Conservation (phyloP, 2,888 invertebrate genomes). For the Sclerodermus sp. region DNA sequence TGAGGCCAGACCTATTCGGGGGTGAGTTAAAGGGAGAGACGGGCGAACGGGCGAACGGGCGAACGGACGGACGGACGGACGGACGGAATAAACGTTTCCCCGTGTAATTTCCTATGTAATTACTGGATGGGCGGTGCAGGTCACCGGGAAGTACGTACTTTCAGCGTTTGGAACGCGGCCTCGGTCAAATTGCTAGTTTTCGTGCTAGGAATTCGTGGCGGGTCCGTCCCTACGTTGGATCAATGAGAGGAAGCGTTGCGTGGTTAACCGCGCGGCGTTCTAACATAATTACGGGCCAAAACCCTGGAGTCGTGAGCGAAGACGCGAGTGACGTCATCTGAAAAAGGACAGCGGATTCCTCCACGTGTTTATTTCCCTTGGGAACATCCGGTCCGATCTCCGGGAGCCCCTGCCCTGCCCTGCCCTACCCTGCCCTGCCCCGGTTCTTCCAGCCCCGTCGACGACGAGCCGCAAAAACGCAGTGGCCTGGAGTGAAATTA, state of each 20-base stretch:
- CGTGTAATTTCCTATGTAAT: too few relatives aligned
- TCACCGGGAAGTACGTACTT: not conserved
- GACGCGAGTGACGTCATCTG: too few relatives aligned
- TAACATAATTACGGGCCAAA: not conserved
- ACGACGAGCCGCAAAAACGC: too few relatives aligned
- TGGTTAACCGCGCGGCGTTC: constrained; percentile 26
- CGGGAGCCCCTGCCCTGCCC: too few relatives aligned
- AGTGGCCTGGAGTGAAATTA: too few relatives aligned
- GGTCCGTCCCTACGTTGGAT: constrained; percentile 14
- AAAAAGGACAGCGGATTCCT: too few relatives aligned
- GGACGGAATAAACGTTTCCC: not conserved
- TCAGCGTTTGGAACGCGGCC: not conserved
- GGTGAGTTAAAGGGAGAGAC: not conserved
- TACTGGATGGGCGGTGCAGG: not conserved
- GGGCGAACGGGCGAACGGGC: not conserved
- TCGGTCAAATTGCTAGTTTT: not conserved
- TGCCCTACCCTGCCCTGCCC: too few relatives aligned
- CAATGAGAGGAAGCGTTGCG: constrained; percentile 21
- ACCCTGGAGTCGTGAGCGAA: not conserved
- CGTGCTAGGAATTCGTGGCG: not conserved
- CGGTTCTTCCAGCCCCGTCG: too few relatives aligned
- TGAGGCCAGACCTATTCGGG: not conserved
- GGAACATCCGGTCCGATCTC: too few relatives aligned
- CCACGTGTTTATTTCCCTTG: too few relatives aligned
- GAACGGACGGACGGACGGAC: not conserved